Evolutionary conservation across 2,888 invertebrate species (phyloP).

Genomic region (Steinernema hermaphroditum): DNA sequence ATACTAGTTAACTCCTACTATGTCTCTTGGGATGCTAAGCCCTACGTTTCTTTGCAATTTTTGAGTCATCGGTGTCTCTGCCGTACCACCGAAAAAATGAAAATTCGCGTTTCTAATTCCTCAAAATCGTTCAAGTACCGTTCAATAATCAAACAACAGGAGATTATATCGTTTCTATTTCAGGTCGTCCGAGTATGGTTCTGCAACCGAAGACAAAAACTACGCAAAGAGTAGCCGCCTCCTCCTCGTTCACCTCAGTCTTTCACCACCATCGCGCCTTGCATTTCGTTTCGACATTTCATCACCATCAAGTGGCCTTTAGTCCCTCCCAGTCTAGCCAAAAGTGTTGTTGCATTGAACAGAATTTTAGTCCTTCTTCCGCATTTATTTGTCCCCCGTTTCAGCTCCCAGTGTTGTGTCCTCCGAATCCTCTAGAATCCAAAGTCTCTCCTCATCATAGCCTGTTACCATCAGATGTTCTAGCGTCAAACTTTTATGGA

Average conservation of each 20-base stretch:
- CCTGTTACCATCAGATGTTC: neutral
- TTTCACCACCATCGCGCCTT: slow-evolving; percentile 27
- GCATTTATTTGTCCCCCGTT: neutral
- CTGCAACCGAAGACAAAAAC: slow-evolving; percentile 92
- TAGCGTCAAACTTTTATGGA: slow-evolving; percentile 20
- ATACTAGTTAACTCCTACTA: no score
- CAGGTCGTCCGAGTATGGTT: slow-evolving; percentile 98
- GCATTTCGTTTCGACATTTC: slow-evolving; percentile 23
- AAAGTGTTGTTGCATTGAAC: neutral
- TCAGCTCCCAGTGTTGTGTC: slow-evolving; percentile 27
- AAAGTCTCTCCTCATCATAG: neutral
- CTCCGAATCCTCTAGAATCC: neutral
- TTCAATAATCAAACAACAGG: no score
- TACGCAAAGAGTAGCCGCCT: slow-evolving; percentile 43
- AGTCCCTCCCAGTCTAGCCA: slow-evolving; percentile 15
- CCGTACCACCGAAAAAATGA: no score
- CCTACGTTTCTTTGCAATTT: no score
- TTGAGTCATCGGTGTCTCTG: no score
- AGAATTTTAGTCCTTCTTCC: slow-evolving; percentile 8
- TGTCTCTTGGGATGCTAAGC: no score
- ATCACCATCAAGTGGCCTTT: slow-evolving; percentile 24
- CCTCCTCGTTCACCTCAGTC: slow-evolving; percentile 14
- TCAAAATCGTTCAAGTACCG: no score
- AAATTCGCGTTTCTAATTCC: no score
- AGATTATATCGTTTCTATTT: slow-evolving; percentile 31